Percentiles rank a stretch among this genome's conserved stretches.
phyloP scores from a whole-genome alignment of 2,888 invertebrate genomes.

The Limnephilus marmoratus region DNA sequence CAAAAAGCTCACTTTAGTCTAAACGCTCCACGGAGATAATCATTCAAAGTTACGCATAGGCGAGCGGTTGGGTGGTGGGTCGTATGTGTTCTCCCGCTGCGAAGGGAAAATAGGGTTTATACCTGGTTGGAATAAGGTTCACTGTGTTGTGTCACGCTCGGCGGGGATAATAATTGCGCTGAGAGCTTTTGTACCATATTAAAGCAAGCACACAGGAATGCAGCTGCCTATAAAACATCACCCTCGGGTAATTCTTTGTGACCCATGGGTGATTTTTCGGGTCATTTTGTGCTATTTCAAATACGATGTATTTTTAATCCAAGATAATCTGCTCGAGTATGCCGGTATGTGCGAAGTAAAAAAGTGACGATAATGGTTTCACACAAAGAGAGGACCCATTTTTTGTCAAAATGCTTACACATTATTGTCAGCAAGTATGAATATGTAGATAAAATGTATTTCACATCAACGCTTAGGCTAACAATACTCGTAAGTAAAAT shows the following conservation, averaged over 20 bases:
- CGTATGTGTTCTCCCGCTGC: background rate
- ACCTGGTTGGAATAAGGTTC: slow-evolving; percentile 19
- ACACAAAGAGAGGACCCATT: background rate
- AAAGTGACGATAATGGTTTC: too few relatives aligned
- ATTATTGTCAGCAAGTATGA: background rate
- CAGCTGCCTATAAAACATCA: slow-evolving; percentile 43
- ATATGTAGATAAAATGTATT: background rate
- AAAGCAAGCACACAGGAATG: slow-evolving; percentile 34
- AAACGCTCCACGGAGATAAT: background rate
- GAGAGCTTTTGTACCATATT: slow-evolving; percentile 43
- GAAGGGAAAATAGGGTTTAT: slow-evolving; percentile 31
- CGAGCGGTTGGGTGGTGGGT: background rate
- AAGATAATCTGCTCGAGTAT: background rate
- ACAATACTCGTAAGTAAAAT: too few relatives aligned
- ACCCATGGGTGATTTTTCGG: slow-evolving; percentile 37
- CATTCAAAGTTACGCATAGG: slow-evolving; percentile 11
- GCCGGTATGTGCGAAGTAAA: background rate
- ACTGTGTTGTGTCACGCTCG: background rate
- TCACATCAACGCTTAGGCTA: background rate
- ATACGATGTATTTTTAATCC: background rate
- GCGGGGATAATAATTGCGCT: slow-evolving; percentile 6
- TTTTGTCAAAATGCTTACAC: background rate
- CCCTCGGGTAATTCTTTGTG: slow-evolving; percentile 28
- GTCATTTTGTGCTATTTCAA: slow-evolving; percentile 32
- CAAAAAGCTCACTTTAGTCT: slow-evolving; percentile 18